Evolutionary conservation across 92 coral and sea anemone genomes (phyloP).

Genomic region (Epizoanthus fatuus): DNA sequence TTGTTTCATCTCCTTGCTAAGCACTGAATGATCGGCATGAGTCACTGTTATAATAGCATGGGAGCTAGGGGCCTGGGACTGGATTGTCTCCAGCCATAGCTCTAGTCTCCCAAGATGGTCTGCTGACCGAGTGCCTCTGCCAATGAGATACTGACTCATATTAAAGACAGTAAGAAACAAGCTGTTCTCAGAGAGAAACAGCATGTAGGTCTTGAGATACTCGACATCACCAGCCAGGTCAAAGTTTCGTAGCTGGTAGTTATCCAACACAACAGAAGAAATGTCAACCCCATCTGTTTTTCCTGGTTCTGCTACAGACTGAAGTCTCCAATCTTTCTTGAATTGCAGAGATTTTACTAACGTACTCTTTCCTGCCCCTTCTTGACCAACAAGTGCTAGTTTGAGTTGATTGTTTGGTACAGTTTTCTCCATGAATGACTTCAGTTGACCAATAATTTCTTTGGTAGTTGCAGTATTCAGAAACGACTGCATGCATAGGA

Average conservation of each 20-base stretch:
- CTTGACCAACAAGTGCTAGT: slow-evolving; percentile 46
- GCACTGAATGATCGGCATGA: no score
- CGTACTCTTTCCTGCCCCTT: slow-evolving; percentile 50
- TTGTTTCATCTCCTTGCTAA: no score
- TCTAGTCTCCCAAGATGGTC: no score
- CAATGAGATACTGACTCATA: no score
- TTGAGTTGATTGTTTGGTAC: slow-evolving; percentile 32
- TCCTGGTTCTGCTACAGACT: slow-evolving; percentile 1
- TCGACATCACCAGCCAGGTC: slow-evolving; percentile 67
- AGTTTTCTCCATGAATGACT: slow-evolving; percentile 10
- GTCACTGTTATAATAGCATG: no score
- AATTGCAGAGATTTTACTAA: slow-evolving; percentile 19
- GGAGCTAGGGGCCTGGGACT: no score
- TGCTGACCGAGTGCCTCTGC: no score
- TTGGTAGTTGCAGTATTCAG: neutral
- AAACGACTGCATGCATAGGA: neutral
- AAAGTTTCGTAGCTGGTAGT: slow-evolving; percentile 14
- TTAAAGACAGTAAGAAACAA: no score
- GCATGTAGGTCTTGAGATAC: no score
- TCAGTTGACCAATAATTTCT: slow-evolving; percentile 22
- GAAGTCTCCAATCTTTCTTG: slow-evolving; percentile 4
- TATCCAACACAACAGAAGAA: neutral
- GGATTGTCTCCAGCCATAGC: no score
- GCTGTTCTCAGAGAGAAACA: no score
- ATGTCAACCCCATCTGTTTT: slow-evolving; percentile 36